phyloP scores from a whole-genome alignment of 2,888 invertebrate genomes.

The Eilema griseolum region DNA sequence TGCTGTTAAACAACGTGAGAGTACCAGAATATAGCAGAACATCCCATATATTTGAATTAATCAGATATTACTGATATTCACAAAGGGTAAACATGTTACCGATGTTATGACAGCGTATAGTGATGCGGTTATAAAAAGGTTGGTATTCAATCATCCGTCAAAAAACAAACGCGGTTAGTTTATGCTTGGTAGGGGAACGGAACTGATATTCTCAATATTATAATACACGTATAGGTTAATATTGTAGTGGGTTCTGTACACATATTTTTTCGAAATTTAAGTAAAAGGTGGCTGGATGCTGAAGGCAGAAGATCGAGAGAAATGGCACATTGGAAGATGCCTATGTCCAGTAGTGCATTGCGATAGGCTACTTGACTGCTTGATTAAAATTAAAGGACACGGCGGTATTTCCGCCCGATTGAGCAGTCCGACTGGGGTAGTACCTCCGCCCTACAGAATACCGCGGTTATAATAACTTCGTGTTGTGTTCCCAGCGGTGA shows the following conservation, averaged over 20 bases:
- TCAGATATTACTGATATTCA: background rate
- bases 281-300: background rate
- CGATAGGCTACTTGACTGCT: too few relatives aligned
- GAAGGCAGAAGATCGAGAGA: background rate
- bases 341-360: too few relatives aligned
- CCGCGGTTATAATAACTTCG: too few relatives aligned
- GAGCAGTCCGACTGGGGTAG: too few relatives aligned
- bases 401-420: too few relatives aligned
- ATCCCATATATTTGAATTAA: background rate
- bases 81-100: constrained; percentile 22
- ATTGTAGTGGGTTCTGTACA: constrained; percentile 34
- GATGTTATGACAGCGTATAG: constrained; percentile 9
- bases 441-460: too few relatives aligned
- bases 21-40: background rate
- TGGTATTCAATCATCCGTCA: constrained; percentile 74
- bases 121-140: constrained; percentile 4
- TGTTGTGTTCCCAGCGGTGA: too few relatives aligned
- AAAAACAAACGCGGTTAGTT: constrained; percentile 74
- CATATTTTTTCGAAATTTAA: background rate
- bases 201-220: constrained; percentile 46
- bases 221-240: constrained; percentile 22
- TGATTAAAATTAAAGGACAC: too few relatives aligned
- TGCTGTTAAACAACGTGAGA: background rate
- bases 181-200: constrained; percentile 61
- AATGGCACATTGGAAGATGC: too few relatives aligned